Conservation (phyloP, 2,113 vertebrate genomes). For the Pipra filicauda region DNA sequence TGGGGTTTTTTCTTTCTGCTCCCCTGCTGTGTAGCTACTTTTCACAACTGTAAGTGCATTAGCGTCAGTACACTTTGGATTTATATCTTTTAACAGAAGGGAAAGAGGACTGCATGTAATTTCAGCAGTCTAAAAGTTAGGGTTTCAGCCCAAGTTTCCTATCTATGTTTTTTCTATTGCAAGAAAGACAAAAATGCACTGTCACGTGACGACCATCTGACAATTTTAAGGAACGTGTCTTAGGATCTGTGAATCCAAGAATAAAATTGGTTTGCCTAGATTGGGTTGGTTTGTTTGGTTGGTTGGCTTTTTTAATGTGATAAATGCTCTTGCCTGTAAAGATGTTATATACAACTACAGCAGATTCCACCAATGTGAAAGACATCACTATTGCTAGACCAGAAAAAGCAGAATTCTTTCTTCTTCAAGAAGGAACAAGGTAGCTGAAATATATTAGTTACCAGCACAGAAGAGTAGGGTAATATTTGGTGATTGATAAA, state of each 20-base stretch:
- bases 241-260: neutral
- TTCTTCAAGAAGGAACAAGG: neutral
- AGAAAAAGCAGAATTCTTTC: neutral
- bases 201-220: neutral
- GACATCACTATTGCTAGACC: neutral
- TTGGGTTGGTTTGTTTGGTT: accelerated
- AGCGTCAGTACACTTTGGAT: neutral
- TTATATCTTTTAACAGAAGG: neutral
- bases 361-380: neutral
- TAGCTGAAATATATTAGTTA: neutral
- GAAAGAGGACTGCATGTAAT: neutral
- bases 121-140: neutral
- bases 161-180: neutral
- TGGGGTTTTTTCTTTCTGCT: neutral
- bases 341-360: neutral
- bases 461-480: neutral
- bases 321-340: neutral
- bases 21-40: neutral
- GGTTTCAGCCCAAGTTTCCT: neutral
- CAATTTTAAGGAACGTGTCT: neutral
- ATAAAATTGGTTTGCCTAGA: neutral
- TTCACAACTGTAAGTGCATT: neutral
- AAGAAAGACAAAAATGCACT: neutral
- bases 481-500: neutral
- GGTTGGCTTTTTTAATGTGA: neutral